Base-by-base conservation (phyloP, 2,888 invertebrate genomes). In the Lepidocyrtoides sp. region DNA sequence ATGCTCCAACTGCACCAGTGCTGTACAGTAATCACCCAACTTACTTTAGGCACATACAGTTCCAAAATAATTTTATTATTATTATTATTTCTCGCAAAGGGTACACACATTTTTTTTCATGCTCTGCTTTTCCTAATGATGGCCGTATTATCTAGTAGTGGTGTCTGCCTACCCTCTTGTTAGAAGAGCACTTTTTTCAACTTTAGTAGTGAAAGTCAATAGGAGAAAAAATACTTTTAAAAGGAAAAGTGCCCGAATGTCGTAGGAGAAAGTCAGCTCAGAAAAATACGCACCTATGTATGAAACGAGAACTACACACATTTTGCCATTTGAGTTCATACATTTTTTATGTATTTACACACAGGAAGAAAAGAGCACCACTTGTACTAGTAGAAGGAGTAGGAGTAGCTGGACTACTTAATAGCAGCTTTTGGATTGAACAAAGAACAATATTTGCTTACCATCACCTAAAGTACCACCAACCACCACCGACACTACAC, bases 311-410 rank as follows among this genome's bases (percentile, higher is more conserved):
- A 36, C 23, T 26, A 60, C 4, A 4, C 54, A 60, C 12, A 48
- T 44, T 75, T 75, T 48, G 26, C 48, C 17, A 75, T 75, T 44
- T 48, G 75, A 12, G 26, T 26, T 44, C 48, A 26, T 75, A 0
- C 48, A 75, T 75, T 48, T 75, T 69, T 69, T 48, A 36, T 69
- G n/a, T 69, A 26, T 75, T 75, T 75, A 75, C 75, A 75, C 26
- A n/a, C n/a, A n/a, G n/a, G n/a, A n/a, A n/a, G n/a, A n/a, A n/a
- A n/a, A 75, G 17, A 75, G 12, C 44, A 23, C n/a, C n/a, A n/a
- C n/a, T n/a, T n/a, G n/a, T n/a, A n/a, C n/a, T n/a, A n/a, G n/a
- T n/a, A n/a, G n/a, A n/a, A n/a, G 48, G 1, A 44, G 66, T 69
- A 29, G 54, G 2, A 17, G 20, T 48, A 36, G 36, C 36, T 36